These are phyloP conservation scores for Alcis repandata DNA, from an alignment of 2,888 invertebrate species.

Conservation along the genomic window DNA sequence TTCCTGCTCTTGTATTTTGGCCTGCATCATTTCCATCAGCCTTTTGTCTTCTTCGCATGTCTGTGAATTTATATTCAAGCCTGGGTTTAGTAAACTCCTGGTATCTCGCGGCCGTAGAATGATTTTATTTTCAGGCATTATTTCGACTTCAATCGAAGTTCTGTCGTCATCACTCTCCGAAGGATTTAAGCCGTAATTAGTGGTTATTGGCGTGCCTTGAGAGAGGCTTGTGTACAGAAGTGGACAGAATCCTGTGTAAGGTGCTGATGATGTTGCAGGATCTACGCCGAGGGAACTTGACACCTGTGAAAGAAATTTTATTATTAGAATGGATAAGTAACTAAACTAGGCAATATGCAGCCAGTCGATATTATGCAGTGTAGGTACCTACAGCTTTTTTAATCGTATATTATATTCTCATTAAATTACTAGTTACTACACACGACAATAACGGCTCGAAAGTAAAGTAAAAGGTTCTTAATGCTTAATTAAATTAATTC, in stretches of 20 bases:
- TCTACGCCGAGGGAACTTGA: not conserved
- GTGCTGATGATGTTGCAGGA: constrained; percentile 1
- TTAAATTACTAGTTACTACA: no score
- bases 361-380: no score
- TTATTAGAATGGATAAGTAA: not conserved
- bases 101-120: constrained; percentile 8
- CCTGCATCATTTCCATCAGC: constrained; percentile 19
- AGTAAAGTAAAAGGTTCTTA: no score
- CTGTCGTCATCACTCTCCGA: not conserved
- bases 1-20: constrained; percentile 29
- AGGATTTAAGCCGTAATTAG: not conserved
- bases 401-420: no score
- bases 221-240: not conserved
- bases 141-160: constrained; percentile 30
- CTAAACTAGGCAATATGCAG: no score
- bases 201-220: not conserved
- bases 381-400: no score
- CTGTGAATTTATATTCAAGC: not conserved
- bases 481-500: no score
- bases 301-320: not conserved
- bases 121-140: constrained; percentile 30
- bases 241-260: not conserved
- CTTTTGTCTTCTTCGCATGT: constrained; percentile 15
- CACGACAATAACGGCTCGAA: no score
- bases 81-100: not conserved